A percentile compares a stretch with the other conserved stretches of the same genome.
These are phyloP conservation scores for Pseudomugil gertrudae DNA, from an alignment of 2,797 vertebrate genomes.

Conservation along the genomic window DNA sequence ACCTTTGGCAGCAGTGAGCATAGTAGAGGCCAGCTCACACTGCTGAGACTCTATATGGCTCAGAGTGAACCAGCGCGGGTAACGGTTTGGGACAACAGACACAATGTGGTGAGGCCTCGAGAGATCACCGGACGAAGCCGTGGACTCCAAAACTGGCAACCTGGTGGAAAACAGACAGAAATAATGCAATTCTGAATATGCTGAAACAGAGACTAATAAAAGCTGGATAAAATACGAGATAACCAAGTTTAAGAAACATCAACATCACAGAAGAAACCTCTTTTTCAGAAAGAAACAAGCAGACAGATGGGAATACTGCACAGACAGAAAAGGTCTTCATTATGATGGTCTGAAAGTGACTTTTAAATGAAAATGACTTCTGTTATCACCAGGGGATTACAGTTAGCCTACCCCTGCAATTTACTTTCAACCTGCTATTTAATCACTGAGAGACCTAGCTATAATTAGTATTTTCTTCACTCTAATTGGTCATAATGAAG, in stretches of 20 bases:
- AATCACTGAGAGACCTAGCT: slow-evolving; percentile 73
- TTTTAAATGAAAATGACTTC: slow-evolving; percentile 73
- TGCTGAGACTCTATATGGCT: slow-evolving; percentile 99
- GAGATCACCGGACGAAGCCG: slow-evolving; percentile 91
- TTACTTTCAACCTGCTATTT: slow-evolving; percentile 72
- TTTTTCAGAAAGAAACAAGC: slow-evolving; percentile 44
- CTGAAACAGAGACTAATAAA: slow-evolving; percentile 4
- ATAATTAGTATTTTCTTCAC: slow-evolving; percentile 79
- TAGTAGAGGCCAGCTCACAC: slow-evolving; percentile 98
- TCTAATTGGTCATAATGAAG: slow-evolving; percentile 80
- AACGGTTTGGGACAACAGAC: slow-evolving; percentile 96
- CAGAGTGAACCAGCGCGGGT: slow-evolving; percentile 98
- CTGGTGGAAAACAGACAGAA: slow-evolving; percentile 56
- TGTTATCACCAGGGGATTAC: slow-evolving; percentile 70
- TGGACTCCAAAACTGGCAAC: slow-evolving; percentile 97
- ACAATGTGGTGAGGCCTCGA: slow-evolving; percentile 97
- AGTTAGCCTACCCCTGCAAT: slow-evolving; percentile 74
- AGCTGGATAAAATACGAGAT: slow-evolving; percentile 4
- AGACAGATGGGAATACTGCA: slow-evolving; percentile 43
- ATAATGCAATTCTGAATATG: slow-evolving; percentile 1
- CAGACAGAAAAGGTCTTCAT: slow-evolving; percentile 60
- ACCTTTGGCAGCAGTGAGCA: slow-evolving; percentile 99
- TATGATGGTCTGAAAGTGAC: slow-evolving; percentile 63
- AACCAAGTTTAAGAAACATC: slow-evolving; percentile 20
- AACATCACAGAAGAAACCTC: slow-evolving; percentile 38